Percentiles rank a stretch among this genome's conserved stretches.
phyloP scores from a whole-genome alignment of 1,140 invertebrate genomes.

The Leptonema lineaticorne region DNA sequence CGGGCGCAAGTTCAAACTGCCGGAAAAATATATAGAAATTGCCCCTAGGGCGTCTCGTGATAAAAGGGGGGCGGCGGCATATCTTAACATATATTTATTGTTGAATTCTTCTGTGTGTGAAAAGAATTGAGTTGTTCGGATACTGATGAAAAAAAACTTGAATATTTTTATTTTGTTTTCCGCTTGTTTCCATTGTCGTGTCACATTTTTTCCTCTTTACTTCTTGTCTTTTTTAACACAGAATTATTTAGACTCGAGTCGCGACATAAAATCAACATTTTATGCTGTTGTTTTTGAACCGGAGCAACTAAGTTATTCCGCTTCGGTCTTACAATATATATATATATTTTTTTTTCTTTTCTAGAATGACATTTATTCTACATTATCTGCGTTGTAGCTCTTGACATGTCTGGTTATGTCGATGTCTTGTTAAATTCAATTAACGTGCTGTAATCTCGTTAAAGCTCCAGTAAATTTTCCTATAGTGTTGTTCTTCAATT shows the following conservation, averaged over 20 bases:
- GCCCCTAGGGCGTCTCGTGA: background rate
- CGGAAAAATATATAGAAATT: background rate
- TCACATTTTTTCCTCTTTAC: background rate
- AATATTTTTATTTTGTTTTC: background rate
- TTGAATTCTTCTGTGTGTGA: background rate
- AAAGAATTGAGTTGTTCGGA: conserved; percentile 10
- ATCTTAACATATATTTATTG: conserved; percentile 13
- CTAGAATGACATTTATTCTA: too few species aligned
- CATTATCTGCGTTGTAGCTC: too few species aligned
- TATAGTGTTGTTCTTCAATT: too few species aligned
- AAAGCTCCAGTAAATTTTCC: too few species aligned
- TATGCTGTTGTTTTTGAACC: too few species aligned
- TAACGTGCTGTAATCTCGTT: too few species aligned
- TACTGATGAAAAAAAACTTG: background rate
- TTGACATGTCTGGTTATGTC: too few species aligned
- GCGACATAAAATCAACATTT: too few species aligned
- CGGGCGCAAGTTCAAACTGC: background rate
- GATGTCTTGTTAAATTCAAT: too few species aligned
- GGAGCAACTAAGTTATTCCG: too few species aligned
- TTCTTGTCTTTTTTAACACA: background rate
- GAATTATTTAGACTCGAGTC: background rate
- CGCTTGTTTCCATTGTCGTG: background rate
- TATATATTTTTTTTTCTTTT: too few species aligned
- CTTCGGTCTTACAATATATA: too few species aligned
- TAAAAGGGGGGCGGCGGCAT: background rate